phyloP scores from a whole-genome alignment of 2,113 vertebrate species.

The Vicugna pacos region DNA sequence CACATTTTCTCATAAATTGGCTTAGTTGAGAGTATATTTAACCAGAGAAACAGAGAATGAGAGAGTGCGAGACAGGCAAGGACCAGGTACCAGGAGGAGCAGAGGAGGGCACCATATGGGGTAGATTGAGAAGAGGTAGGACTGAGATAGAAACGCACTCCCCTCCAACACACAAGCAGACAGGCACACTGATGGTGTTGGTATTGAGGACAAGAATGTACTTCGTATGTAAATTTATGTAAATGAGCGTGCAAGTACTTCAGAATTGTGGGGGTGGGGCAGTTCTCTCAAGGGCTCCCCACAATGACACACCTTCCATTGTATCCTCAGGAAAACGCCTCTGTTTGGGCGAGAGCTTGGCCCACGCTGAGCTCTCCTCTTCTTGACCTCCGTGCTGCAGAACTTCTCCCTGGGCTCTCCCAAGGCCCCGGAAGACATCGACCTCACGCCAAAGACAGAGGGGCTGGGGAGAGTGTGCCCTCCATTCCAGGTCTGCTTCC shows the following conservation, averaged over 20 bases:
- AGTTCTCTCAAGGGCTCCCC: neutral
- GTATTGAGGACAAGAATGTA: neutral
- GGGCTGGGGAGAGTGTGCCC: neutral
- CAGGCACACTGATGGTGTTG: neutral
- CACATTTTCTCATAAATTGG: neutral
- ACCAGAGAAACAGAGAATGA: neutral
- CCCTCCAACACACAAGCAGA: neutral
- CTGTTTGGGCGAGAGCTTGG: neutral
- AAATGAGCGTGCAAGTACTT: neutral
- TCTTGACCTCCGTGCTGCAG: neutral
- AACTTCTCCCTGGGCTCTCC: neutral
- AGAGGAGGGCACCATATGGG: neutral
- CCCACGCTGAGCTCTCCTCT: neutral
- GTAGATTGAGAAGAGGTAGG: neutral
- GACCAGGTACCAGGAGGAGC: neutral
- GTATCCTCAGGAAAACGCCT: neutral
- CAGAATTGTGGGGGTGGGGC: neutral
- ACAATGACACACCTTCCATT: neutral
- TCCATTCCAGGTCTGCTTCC: neutral
- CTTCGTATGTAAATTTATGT: neutral
- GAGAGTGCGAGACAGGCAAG: neutral
- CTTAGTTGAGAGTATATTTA: neutral
- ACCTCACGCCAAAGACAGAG: fast-evolving
- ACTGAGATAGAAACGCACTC: neutral
- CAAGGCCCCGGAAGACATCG: neutral